phyloP scores from a whole-genome alignment of 2,113 vertebrate species.

The Nettapus auritus region DNA sequence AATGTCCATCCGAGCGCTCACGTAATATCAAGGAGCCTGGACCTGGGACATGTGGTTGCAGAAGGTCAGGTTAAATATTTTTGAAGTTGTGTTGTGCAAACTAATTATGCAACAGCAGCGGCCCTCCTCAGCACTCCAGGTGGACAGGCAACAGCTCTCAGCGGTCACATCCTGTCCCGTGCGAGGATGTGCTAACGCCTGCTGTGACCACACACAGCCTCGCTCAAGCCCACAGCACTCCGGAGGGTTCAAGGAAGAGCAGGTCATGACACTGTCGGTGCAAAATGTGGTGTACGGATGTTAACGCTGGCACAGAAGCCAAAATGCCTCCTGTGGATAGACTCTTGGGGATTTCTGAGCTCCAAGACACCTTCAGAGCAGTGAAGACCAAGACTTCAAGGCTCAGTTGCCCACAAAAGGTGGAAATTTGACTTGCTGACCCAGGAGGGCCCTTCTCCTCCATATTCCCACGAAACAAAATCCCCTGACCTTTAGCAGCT shows the following conservation, averaged over 20 bases:
- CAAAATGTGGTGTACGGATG: fast-evolving
- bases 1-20: conserved; percentile 12
- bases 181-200: neutral
- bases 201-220: neutral
- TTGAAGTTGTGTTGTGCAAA: neutral
- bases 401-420: neutral
- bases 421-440: fast-evolving
- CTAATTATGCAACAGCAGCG: neutral
- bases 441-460: neutral
- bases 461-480: fast-evolving
- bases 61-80: conserved; percentile 27
- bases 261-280: neutral
- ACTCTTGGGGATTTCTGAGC: neutral
- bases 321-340: neutral
- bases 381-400: neutral
- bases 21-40: conserved; percentile 51
- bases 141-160: fast-evolving
- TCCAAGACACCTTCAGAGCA: neutral
- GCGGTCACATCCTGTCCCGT: neutral
- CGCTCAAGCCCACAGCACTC: neutral
- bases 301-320: neutral
- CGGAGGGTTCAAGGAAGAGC: neutral
- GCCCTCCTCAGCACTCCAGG: fast-evolving
- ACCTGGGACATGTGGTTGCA: conserved; percentile 30
- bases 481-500: neutral